These are phyloP conservation scores for Chymomyza costata DNA, from an alignment of 1,140 invertebrate genomes.

Conservation along the genomic window DNA sequence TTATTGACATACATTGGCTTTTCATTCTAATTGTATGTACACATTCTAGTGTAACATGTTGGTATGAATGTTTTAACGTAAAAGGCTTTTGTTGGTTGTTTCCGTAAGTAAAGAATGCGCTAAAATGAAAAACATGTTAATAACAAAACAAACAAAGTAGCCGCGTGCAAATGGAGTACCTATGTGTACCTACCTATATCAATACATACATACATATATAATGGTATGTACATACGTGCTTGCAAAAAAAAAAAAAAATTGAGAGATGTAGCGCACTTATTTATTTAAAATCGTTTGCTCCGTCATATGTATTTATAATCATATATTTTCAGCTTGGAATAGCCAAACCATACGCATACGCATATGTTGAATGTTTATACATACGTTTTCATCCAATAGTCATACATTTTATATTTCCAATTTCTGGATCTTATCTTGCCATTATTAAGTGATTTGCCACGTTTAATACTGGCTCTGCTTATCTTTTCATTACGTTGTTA, in stretches of 20 bases:
- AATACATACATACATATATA: conserved; percentile 1
- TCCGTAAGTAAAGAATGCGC: conserved; percentile 8
- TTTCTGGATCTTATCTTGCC: no score
- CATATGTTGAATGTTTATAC: no score
- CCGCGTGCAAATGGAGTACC: conserved; percentile 15
- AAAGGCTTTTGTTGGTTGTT: conserved; percentile 25
- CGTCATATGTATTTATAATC: conserved; percentile 9
- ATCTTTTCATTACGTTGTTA: no score
- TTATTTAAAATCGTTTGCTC: no score
- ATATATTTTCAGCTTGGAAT: no score
- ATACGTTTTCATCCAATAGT: no score
- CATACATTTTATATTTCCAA: no score
- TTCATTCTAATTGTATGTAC: conserved; percentile 5
- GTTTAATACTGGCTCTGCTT: no score
- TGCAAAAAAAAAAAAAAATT: conserved; percentile 2
- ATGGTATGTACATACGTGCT: not conserved
- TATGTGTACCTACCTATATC: conserved; percentile 1
- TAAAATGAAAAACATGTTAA: conserved; percentile 23
- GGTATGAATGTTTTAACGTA: no score
- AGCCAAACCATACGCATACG: no score
- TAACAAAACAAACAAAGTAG: conserved; percentile 27
- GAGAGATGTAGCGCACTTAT: no score
- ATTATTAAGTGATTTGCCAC: no score
- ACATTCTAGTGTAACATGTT: not conserved
- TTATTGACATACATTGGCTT: conserved; percentile 2